Percentiles rank a stretch among this genome's conserved stretches.
Evolutionary conservation across 2,113 vertebrate genomes (phyloP).

Genomic region (Numenius arquata): DNA sequence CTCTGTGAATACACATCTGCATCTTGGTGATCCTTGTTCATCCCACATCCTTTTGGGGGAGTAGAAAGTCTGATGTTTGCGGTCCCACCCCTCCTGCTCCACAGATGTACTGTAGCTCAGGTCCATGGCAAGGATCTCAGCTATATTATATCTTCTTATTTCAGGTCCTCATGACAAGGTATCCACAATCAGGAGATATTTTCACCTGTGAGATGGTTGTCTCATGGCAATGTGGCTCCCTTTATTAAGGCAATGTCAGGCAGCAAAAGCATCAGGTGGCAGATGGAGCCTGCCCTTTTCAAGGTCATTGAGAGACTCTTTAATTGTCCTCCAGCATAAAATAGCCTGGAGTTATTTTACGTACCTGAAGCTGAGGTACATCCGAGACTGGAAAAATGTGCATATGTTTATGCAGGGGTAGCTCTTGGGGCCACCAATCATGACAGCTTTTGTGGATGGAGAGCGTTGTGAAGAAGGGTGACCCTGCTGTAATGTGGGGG

Average conservation of each 20-base stretch:
- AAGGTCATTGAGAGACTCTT: neutral
- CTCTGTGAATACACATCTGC: neutral
- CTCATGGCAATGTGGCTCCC: neutral
- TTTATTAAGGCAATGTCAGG: neutral
- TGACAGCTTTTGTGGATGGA: neutral
- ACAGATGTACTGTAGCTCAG: neutral
- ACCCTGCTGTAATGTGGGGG: rapidly evolving
- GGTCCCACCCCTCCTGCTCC: neutral
- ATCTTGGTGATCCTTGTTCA: neutral
- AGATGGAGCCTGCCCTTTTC: neutral
- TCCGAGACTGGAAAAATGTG: neutral
- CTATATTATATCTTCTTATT: neutral
- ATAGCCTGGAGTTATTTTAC: neutral
- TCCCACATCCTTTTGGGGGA: neutral
- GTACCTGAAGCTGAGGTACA: neutral
- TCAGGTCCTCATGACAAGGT: neutral
- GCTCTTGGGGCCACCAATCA: neutral
- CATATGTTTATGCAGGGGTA: rapidly evolving
- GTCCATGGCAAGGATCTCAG: neutral
- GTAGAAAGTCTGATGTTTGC: rapidly evolving
- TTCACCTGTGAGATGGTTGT: neutral
- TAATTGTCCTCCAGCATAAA: neutral
- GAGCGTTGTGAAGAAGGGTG: neutral
- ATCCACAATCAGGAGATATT: neutral
- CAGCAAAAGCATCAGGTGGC: neutral